These are phyloP conservation scores for Xanthostigma xanthostigma DNA, from an alignment of 2,888 invertebrate genomes.

Conservation along the genomic window DNA sequence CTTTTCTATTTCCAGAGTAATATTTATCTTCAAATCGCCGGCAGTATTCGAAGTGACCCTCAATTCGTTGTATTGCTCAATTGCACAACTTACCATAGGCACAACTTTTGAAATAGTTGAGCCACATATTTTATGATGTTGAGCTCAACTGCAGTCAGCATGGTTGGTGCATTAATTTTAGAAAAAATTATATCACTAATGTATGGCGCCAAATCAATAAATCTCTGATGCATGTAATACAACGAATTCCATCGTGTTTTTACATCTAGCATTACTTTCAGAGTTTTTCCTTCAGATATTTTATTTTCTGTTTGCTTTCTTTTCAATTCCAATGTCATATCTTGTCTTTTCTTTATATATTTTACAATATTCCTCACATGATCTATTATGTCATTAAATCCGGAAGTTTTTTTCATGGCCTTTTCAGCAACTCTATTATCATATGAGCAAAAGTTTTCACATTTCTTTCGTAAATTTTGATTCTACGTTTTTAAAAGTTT, in stretches of 20 bases:
- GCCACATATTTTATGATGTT: slow-evolving; percentile 1
- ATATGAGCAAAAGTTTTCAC: no score
- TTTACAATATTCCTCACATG: slow-evolving; percentile 9
- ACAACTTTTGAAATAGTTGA: not conserved
- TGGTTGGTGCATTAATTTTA: slow-evolving; percentile 6
- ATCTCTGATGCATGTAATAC: no score
- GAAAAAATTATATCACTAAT: slow-evolving; percentile 5
- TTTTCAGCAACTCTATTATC: no score
- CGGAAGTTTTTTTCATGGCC: not conserved
- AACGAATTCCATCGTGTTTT: no score
- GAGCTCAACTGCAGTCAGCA: slow-evolving; percentile 7
- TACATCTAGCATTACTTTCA: not conserved
- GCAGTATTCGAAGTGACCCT: not conserved
- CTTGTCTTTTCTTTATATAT: slow-evolving; percentile 4
- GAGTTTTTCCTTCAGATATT: slow-evolving; percentile 1
- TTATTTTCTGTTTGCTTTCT: slow-evolving; percentile 6
- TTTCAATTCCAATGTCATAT: not conserved
- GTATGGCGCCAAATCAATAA: slow-evolving; percentile 5
- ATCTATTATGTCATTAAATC: not conserved
- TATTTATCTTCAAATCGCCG: slow-evolving; percentile 6
- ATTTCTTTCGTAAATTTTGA: no score
- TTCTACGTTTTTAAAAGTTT: no score
- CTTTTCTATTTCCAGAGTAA: slow-evolving; percentile 1
- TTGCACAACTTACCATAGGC: no score
- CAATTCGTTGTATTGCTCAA: no score